These are phyloP conservation scores for Burhinus oedicnemus DNA, from an alignment of 2,113 vertebrate genomes.

Conservation along the genomic window DNA sequence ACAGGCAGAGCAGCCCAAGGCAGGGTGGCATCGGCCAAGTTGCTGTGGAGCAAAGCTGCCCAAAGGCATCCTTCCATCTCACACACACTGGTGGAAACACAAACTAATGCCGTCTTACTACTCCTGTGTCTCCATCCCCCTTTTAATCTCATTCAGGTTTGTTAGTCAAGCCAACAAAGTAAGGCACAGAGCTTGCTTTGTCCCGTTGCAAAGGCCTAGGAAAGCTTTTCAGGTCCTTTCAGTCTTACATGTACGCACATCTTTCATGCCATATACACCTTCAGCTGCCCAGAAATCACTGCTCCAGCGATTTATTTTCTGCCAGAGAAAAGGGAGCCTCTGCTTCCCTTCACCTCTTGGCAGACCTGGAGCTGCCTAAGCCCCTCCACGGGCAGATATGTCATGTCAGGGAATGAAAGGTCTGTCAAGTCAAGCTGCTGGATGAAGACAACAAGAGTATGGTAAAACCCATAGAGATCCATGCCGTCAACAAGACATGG, in stretches of 20 bases:
- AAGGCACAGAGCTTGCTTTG: neutral
- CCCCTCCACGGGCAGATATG: rapidly evolving
- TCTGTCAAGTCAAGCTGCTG: neutral
- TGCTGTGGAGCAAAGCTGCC: neutral
- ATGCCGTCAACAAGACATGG: rapidly evolving
- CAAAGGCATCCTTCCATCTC: rapidly evolving
- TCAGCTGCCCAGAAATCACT: neutral
- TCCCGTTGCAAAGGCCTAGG: neutral
- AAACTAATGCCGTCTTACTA: neutral
- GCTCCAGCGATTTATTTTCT: neutral
- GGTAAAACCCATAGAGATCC: rapidly evolving
- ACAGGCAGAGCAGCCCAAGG: rapidly evolving
- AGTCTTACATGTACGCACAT: rapidly evolving
- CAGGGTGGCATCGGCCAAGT: rapidly evolving
- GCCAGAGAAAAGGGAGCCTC: neutral
- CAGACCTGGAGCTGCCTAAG: neutral
- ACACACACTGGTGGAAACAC: rapidly evolving
- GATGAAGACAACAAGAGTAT: neutral
- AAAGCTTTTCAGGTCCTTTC: neutral
- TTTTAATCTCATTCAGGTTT: neutral
- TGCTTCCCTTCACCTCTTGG: neutral
- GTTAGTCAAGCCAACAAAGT: neutral
- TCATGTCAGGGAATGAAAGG: too few species aligned
- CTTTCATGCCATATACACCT: neutral
- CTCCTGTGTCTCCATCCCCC: neutral